A percentile compares a stretch with the other conserved stretches of the same genome.
These are phyloP conservation scores for Globodera rostochiensis DNA, from an alignment of 1,140 invertebrate genomes.

Conservation along the genomic window DNA sequence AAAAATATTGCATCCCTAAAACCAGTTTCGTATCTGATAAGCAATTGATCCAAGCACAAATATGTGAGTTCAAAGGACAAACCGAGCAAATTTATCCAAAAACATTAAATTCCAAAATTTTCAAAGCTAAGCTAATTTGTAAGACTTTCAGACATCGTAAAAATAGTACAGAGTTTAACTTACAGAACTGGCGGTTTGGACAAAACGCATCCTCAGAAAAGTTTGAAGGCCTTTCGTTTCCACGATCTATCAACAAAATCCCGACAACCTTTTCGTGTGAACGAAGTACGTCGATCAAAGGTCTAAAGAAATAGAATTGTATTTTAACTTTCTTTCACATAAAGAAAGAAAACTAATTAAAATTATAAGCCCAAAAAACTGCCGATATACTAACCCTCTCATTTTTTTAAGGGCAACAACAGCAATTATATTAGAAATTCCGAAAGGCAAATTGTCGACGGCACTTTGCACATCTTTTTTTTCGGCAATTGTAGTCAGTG, in stretches of 20 bases:
- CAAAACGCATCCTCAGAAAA: constrained; percentile 40
- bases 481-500: constrained; percentile 9
- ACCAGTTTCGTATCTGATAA: no score
- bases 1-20: no score
- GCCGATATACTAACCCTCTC: background rate
- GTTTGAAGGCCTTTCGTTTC: background rate
- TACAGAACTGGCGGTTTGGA: constrained; percentile 46
- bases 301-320: constrained; percentile 13
- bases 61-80: constrained; percentile 9
- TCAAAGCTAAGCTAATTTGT: background rate
- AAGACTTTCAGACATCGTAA: no score
- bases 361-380: background rate
- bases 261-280: constrained; percentile 34
- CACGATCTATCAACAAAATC: constrained; percentile 27
- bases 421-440: constrained; percentile 33
- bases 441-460: constrained; percentile 23
- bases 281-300: constrained; percentile 29
- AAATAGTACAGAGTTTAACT: constrained; percentile 4
- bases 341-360: background rate
- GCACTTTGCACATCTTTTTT: constrained; percentile 20
- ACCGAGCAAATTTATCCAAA: background rate
- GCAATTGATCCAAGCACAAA: no score
- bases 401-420: constrained; percentile 35
- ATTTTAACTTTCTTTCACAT: background rate
- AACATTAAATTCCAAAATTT: constrained; percentile 17